A percentile compares a stretch with the other conserved stretches of the same genome.
Evolutionary conservation across 2,888 invertebrate genomes (phyloP).

Genomic region (Heteromyza rotundicornis): DNA sequence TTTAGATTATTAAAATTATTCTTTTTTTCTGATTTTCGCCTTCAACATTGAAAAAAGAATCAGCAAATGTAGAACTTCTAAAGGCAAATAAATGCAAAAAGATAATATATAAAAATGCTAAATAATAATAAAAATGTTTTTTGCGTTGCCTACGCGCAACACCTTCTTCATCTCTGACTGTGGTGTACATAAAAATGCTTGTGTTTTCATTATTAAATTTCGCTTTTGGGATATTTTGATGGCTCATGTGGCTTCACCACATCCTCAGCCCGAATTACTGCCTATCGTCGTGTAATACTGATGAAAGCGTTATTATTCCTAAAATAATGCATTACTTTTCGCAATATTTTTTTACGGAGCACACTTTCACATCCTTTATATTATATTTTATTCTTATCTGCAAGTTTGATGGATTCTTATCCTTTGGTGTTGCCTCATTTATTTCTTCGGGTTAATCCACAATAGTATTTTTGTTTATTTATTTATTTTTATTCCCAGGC

Average conservation of each 20-base stretch:
- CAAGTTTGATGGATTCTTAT: constrained; percentile 53
- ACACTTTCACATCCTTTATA: constrained; percentile 6
- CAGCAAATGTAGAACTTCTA: no score
- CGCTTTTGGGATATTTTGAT: constrained; percentile 1
- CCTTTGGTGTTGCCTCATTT: constrained; percentile 24
- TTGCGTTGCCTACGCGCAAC: neutral
- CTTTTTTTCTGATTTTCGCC: no score
- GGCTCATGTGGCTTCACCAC: constrained; percentile 8
- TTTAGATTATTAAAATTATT: no score
- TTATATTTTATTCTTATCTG: constrained; percentile 41
- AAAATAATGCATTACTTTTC: constrained; percentile 44
- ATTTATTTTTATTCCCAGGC: neutral
- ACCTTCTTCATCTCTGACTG: no score
- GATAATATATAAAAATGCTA: neutral
- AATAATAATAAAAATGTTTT: neutral
- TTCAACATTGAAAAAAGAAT: neutral
- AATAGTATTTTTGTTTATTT: neutral
- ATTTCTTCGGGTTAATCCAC: neutral
- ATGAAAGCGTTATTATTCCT: constrained; percentile 47
- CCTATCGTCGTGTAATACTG: constrained; percentile 30
- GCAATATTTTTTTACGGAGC: constrained; percentile 41
- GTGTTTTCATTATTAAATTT: neutral
- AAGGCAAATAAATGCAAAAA: no score
- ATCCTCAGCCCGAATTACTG: neutral
- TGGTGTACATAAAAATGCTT: neutral